A percentile compares a stretch with the other conserved stretches of the same genome.
phyloP scores from a whole-genome alignment of 1,140 invertebrate species.

The Chironomus striatipennis region DNA sequence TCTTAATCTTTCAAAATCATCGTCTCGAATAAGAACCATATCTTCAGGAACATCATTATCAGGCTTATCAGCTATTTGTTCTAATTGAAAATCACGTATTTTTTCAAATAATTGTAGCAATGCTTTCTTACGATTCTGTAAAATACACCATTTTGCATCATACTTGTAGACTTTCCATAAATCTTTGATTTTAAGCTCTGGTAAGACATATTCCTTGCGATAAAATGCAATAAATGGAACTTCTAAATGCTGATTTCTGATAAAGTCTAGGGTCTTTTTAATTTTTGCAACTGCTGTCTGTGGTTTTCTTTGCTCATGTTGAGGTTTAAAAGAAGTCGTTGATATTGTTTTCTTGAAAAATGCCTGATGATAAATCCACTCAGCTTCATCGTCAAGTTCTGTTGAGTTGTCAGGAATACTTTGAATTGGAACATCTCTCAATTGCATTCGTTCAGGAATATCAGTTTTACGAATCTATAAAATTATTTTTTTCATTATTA shows the following conservation, averaged over 20 bases:
- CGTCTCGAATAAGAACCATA: constrained; percentile 72
- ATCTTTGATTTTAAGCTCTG: constrained; percentile 90
- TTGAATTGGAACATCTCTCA: constrained; percentile 78
- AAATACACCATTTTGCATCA: constrained; percentile 94
- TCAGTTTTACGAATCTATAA: constrained; percentile 72
- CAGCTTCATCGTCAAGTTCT: constrained; percentile 88
- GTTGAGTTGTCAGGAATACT: constrained; percentile 71
- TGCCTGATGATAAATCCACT: constrained; percentile 95
- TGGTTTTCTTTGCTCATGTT: constrained; percentile 31
- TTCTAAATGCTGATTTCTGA: constrained; percentile 89
- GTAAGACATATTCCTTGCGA: constrained; percentile 94
- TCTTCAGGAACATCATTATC: constrained; percentile 77
- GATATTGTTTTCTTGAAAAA: constrained; percentile 79
- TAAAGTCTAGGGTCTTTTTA: constrained; percentile 88
- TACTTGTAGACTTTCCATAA: constrained; percentile 95
- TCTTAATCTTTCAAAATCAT: constrained; percentile 74
- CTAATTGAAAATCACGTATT: constrained; percentile 86
- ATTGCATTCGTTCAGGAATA: constrained; percentile 85
- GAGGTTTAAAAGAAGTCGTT: constrained; percentile 35
- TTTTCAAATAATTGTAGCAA: constrained; percentile 76
- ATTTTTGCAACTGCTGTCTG: constrained; percentile 69
- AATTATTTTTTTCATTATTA: constrained; percentile 19
- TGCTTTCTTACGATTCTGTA: constrained; percentile 79
- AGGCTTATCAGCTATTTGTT: constrained; percentile 71
- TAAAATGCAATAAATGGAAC: constrained; percentile 99